These are phyloP conservation scores for Elgaria multicarinata DNA, from an alignment of 2,113 vertebrate species.

Conservation along the genomic window DNA sequence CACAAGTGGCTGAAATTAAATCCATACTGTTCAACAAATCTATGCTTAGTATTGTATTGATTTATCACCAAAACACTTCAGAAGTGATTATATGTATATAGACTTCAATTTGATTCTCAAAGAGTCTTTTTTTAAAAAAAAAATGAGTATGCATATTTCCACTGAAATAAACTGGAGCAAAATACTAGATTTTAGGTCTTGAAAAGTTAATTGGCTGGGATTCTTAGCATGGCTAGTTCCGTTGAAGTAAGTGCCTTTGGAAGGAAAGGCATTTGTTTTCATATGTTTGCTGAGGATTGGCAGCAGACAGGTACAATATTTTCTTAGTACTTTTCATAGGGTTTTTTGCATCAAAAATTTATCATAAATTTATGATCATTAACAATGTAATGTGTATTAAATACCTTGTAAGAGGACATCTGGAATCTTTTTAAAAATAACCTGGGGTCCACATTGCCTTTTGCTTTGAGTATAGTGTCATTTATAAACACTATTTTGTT, in stretches of 20 bases:
- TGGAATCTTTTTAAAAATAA: background rate
- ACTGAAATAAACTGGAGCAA: background rate
- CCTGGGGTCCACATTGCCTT: background rate
- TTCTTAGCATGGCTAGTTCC: background rate
- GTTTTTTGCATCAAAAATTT: background rate
- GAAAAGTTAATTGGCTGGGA: background rate
- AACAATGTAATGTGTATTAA: too few species aligned
- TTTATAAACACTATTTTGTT: too few species aligned
- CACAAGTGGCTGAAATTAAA: constrained; percentile 55
- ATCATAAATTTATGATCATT: background rate
- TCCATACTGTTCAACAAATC: constrained; percentile 48
- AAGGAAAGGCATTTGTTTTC: background rate
- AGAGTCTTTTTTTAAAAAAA: constrained; percentile 16
- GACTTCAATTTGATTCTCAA: constrained; percentile 49
- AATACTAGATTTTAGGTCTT: background rate
- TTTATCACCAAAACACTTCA: constrained; percentile 64
- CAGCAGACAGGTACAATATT: background rate
- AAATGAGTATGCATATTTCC: background rate
- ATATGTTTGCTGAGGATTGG: background rate
- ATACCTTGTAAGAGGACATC: background rate
- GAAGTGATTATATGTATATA: constrained; percentile 57
- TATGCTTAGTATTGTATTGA: constrained; percentile 61
- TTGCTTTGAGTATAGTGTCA: background rate
- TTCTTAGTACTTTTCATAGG: constrained; percentile 5
- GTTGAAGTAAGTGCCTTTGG: background rate